Evolutionary conservation across 2,113 vertebrate genomes (phyloP), one percentile per base, ranked within the genome.

Genomic region (Ameiurus melas): DNA sequence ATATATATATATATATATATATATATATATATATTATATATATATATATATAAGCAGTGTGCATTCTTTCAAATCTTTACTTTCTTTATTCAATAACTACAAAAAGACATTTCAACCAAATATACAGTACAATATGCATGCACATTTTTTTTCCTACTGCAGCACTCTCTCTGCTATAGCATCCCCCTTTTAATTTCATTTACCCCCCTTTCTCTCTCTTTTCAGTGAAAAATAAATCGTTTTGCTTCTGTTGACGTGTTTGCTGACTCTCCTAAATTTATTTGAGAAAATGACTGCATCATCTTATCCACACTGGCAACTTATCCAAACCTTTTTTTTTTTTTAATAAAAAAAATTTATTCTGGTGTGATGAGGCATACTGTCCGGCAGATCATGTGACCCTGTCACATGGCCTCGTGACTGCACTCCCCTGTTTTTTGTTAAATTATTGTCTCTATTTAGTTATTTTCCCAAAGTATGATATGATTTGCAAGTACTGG

Each of bases 181-280:
- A 82, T 68, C 73, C 79, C 17, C 16, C 73, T 64, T 64, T 58
- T 80, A 55, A 87, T 87, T 82, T 87, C 30, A 87, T 87, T 83
- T 82, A 70, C 30, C n/a, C 22, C 78, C n/a, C 43, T 36, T 39
- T 7, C 8, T 39, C 77, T n/a, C 47, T 66, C 47, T 33, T 77
- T 77, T 39, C 70, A 85, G 53, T 25, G 17, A 78, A 80, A 78
- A 55, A 80, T 27, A 86, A 9, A 86, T 78, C 9, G 5, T 77
- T 58, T 85, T 0, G 5, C 25, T 25, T 79, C 27, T 62, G 25
- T 16, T 81, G 75, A 66, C 64, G 43, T 64, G 77, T 86, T 86
- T 86, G 86, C 77, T 87, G 78, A 86, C 75, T 68, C 60, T 86
- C 33, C 16, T 20, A 20, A 39, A 25, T 83, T 83, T 87, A 73